Evolutionary conservation across 2,797 vertebrate species (phyloP), one percentile per base, ranked within the genome.

Genomic region (Nyctibius grandis): DNA sequence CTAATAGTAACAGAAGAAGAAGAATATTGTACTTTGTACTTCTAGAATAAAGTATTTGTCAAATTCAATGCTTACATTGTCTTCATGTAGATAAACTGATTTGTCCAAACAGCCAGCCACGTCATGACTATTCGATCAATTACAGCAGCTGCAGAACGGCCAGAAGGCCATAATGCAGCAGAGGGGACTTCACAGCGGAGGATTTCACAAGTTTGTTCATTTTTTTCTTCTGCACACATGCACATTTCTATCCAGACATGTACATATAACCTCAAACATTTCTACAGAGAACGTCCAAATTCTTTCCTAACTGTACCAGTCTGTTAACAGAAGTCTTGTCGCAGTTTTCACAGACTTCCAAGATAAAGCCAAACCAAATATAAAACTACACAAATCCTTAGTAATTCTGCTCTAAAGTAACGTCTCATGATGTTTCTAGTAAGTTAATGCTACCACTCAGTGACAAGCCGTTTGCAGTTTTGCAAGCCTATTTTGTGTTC

Each of bases 401-500:
- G 61, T 69, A 93, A 82, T 73, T 87, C 68, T 79, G 54, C 78
- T 82, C 76, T 91, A 61, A 79, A 92, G 81, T 65, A 76, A 73
- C 6, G 4, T 17, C 70, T 92, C 94, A 51, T 47, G 85, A 96
- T 65, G 86, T 59, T 96, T 96, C 95, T 28, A 83, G 92, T 47
- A 82, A 91, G 60, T 79, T 89, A 92, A 82, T 50, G 68, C 56
- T 45, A 54, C 89, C 21, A 11, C 78, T 82, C 89, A 9, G 29
- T 15, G 57, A 89, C 63, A 85, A 91, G 75, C 83, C 34, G 1
- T 85, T 91, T 60, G 61, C 78, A 65, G 78, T 57, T 93, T 53
- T 88, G 81, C 84, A 94, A 94, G 81, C 74, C 89, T 51, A 50
- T 89, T 96, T 94, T 91, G 84, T 79, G 67, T 85, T 85, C 89